phyloP scores from a whole-genome alignment of 2,113 vertebrate genomes.

The Ceuthmochares aereus region DNA sequence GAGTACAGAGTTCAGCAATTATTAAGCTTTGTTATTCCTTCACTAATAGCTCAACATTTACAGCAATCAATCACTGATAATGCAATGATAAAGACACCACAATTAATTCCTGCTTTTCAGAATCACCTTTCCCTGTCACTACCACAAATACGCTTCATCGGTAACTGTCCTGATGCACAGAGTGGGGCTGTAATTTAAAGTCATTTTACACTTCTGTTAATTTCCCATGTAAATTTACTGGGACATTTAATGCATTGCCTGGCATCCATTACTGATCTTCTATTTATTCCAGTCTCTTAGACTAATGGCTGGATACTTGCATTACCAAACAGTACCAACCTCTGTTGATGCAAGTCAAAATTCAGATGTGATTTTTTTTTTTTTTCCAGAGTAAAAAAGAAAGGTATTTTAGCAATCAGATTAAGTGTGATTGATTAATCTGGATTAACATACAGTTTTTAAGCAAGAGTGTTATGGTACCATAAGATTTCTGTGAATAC shows the following conservation, averaged over 20 bases:
- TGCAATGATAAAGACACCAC: not conserved
- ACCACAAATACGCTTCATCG: not conserved
- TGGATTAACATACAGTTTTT: not conserved
- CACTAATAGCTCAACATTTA: conserved; percentile 11
- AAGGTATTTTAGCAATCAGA: not conserved
- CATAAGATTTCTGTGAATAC: not conserved
- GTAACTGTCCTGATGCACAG: not conserved
- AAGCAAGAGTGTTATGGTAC: not conserved
- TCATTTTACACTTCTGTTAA: not conserved
- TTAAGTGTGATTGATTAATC: not conserved
- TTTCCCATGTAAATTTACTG: not conserved
- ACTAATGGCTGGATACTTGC: not conserved
- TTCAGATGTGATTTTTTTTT: not conserved
- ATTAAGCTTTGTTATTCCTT: conserved; percentile 41
- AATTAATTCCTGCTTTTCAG: conserved; percentile 33
- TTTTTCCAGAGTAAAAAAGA: not conserved
- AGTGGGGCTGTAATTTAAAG: not conserved
- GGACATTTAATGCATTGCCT: not conserved
- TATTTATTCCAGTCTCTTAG: not conserved
- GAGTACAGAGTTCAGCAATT: conserved; percentile 23
- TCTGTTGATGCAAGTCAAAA: not conserved
- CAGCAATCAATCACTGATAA: conserved; percentile 20
- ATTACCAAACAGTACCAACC: not conserved
- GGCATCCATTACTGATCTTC: not conserved
- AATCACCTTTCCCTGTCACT: not conserved